Base-by-base conservation (phyloP, 1,140 invertebrate genomes). In the Linepithema humile region DNA sequence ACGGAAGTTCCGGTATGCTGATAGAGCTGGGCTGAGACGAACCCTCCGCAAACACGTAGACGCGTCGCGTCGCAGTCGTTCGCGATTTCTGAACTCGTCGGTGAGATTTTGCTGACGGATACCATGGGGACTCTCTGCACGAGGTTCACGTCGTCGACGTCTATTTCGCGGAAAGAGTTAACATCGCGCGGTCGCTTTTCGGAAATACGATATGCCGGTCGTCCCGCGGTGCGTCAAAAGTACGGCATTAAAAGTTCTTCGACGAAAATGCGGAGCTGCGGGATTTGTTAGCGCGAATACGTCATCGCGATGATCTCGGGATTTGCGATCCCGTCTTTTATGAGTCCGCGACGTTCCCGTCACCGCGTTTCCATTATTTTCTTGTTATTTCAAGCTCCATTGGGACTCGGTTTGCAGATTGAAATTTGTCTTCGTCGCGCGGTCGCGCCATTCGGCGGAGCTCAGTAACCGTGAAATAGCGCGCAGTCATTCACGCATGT, bases 21-120 rank as follows among this genome's bases (percentile, higher is more conserved):
- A 72, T 73, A 60, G 29, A 48, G 40, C 29, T 29, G 23, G 23
- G 50, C 38, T 48, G 78, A 3, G 43, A 82, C 69, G 55, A 74
- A 60, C 67, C 43, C 29, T 20, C 5, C 53, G 69, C 57, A 40
- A 74, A 73, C 38, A 70, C 12, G 38, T 32, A 67, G 45, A 59
- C 50, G 75, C 35, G 65, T 9, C 45, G 45, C 23, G 40, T 9
- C 64, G 38, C 23, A 15, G 6, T 26, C 29, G 60, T 43, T 78
- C 17, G 62, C 62, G 75, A 53, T 78, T 78, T 78, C 62, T 69
- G n/a, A 80, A 70, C 48, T 80, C 62, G 45, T 67, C 50, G 35
- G 17, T 64, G 38, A 12, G 64, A 40, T 69, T 69, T 78, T 29
- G 48, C 48, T 40, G 45, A 55, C 62, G 45, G 23, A 35, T 26